Percentiles rank a stretch among this genome's conserved stretches.
These are phyloP conservation scores for Glyptemys insculpta DNA, from an alignment of 2,797 vertebrate genomes.

Conservation along the genomic window DNA sequence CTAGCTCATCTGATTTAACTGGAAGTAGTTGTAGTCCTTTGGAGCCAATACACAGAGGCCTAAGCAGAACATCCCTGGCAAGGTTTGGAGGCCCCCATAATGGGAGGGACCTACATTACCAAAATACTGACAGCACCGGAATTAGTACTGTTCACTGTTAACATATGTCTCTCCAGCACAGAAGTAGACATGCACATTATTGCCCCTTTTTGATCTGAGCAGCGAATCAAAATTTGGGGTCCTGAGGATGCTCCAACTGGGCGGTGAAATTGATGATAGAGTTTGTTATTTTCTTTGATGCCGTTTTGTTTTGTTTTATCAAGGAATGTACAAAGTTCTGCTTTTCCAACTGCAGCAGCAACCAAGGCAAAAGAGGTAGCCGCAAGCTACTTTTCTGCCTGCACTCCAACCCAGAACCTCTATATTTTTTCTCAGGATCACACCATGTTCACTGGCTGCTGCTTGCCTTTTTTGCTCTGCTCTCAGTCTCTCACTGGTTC, in stretches of 20 bases:
- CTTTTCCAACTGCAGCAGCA: neutral
- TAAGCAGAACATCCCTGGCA: neutral
- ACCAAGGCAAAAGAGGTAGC: neutral
- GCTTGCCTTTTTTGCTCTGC: neutral
- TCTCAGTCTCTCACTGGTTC: neutral
- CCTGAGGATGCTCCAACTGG: neutral
- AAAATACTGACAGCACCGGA: constrained; percentile 29
- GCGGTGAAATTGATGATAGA: neutral
- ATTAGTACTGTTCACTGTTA: constrained; percentile 42
- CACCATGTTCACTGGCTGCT: neutral
- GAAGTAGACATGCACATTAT: neutral
- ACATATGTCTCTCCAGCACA: constrained; percentile 9
- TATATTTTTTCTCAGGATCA: neutral
- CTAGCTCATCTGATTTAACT: neutral
- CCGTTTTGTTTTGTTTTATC: neutral
- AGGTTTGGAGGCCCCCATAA: neutral
- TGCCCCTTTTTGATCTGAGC: neutral
- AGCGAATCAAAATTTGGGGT: neutral
- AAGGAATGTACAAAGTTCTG: neutral
- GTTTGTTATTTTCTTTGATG: neutral
- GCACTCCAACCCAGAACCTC: neutral
- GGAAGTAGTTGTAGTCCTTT: neutral
- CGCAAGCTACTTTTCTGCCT: neutral
- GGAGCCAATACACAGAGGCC: neutral
- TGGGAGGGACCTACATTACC: neutral